Evolutionary conservation across 1,140 invertebrate genomes (phyloP), one percentile per base, ranked within the genome.

Genomic region (Lepidostoma basale): DNA sequence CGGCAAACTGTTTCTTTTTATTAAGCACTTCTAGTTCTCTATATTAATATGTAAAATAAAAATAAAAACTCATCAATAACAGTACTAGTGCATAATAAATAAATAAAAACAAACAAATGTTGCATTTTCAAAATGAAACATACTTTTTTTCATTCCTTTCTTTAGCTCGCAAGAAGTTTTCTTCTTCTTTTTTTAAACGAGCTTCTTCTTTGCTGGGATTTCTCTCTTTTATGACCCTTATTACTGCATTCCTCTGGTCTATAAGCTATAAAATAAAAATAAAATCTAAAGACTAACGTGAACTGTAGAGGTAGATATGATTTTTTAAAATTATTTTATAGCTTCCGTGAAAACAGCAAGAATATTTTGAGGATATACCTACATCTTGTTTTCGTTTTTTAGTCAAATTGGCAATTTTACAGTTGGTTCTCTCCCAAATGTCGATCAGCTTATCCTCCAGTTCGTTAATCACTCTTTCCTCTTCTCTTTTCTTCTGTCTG

Each of bases 381-480:
- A 69, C 72, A 42, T 73, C 64, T 47, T 56, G 49, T 62, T 70
- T 60, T 52, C 42, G 64, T 62, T 62, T 30, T 18, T 65, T 40
- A 3, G 49, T 33, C 42, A 68, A 25, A 36, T 68, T 36, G 22
- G 65, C 12, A 14, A 73, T 70, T 65, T 66, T 70, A 22, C 28
- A 59, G 36, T 70, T 66, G 23, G 65, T 26, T 16, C 67, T 62
- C 8, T 68, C 42, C 26, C 67, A 70, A 36, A 70, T 70, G 25
- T 73, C 62, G n/a, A 68, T 68, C 12, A 73, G 42, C 63, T 70
- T 67, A 39, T 68, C 45, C 66, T 73, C 72, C 33, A 64, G 49
- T 40, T 26, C 10, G 10, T 68, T 36, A 5, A 49, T 28, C 10
- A 62, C 20, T 44, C 44, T 54, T 20, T 73, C 65, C 47, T 62